Evolutionary conservation across 2,888 invertebrate species (phyloP).

Genomic region (Strigamia crassipes): DNA sequence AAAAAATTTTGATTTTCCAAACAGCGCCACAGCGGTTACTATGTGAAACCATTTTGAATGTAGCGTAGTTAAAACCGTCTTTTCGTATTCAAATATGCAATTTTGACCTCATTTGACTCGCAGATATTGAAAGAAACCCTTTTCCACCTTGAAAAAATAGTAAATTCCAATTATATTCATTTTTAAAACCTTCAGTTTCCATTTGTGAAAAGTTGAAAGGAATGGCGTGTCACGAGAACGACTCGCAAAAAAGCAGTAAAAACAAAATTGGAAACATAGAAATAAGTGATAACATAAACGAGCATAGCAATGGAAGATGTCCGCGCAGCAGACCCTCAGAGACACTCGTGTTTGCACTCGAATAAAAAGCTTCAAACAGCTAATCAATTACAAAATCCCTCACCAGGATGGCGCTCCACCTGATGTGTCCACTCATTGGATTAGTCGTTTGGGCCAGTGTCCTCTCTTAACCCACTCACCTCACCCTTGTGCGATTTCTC

Average conservation of each 20-base stretch:
- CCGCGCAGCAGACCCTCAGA: background rate
- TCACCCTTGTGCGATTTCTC: background rate
- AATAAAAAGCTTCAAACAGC: background rate
- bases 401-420: background rate
- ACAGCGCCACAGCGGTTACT: no score
- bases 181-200: background rate
- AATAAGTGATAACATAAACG: conserved; percentile 17
- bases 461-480: conserved; percentile 16
- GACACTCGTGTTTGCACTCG: background rate
- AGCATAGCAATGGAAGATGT: background rate
- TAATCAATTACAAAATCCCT: background rate
- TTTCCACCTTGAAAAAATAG: no score
- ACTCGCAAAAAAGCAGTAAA: background rate
- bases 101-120: no score
- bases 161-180: background rate
- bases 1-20: no score
- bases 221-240: background rate
- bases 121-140: no score
- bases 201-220: background rate
- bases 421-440: conserved; percentile 1
- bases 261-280: conserved; percentile 11
- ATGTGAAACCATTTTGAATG: no score
- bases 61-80: no score
- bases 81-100: no score
- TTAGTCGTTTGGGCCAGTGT: background rate